Base-by-base conservation (phyloP, 2,888 invertebrate species). In the Cantharis nigra region DNA sequence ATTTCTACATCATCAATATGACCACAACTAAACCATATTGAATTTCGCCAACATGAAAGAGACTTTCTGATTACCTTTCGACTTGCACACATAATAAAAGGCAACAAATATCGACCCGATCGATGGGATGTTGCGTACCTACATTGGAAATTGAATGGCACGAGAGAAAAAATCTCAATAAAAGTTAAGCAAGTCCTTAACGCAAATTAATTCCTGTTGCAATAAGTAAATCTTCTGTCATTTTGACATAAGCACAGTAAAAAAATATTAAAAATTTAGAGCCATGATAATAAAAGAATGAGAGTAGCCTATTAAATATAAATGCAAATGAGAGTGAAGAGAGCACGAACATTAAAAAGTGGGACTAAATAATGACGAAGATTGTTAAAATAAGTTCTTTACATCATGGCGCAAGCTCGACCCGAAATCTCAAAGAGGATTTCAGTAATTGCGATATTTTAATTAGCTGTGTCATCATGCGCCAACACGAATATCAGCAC, bases 401-500 rank as follows among this genome's bases (percentile, higher is more conserved):
- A 69, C 79, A 70, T 76, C 63, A 76, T 79, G 26, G 78, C 76
- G 72, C 75, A 75, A 72, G 78, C 78, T 81, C 80, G 79, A 75
- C 78, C 77, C 69, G 75, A 72, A 78, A 80, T 82, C 80, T 80
- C 78, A 83, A 82, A 81, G 82, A 83, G 84, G 83, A 84, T 85
- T 85, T 80, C 82, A 79, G 80, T 83, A 83, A 84, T 85, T 83
- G 84, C 84, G 82, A 85, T 85, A 85, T 85, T 85, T 86, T 85
- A 85, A 86, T 86, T 85, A 85, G 84, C 83, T 82, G 83, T 81
- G 85, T 85, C 85, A 85, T 85, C 85, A 84, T 83, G 84, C 84
- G 83, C 82, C 81, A 78, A 73, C 79, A 83, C 82, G 83, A 80
- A 83, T 81, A 83, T 78, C 75, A 76, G 75, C 77, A 75, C 72